Evolutionary conservation across 2,113 vertebrate species (phyloP).

Genomic region (Ascaphus truei): DNA sequence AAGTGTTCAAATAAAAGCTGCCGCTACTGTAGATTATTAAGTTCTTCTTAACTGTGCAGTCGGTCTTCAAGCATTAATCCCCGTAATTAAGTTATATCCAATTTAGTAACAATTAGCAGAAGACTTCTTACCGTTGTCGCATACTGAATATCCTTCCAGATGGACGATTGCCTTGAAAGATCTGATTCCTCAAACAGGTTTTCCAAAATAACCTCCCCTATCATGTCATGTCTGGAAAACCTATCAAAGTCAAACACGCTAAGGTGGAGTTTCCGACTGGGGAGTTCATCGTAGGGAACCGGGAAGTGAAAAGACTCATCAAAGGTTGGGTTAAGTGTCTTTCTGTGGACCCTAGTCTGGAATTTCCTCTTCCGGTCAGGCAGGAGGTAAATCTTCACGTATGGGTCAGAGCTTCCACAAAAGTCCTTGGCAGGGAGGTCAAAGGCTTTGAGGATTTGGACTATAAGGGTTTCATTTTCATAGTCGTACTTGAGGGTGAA

Average conservation of each 20-base stretch:
- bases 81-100: no score
- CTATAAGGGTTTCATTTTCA: constrained; percentile 83
- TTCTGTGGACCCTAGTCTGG: constrained; percentile 95
- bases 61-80: no score
- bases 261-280: constrained; percentile 70
- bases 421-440: constrained; percentile 96
- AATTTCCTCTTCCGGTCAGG: constrained; percentile 96
- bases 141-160: constrained; percentile 82
- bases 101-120: not conserved
- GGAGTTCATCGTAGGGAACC: constrained; percentile 73
- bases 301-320: constrained; percentile 91
- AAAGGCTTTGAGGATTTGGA: constrained; percentile 86
- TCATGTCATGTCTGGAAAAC: constrained; percentile 81
- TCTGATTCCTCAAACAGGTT: constrained; percentile 77
- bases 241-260: constrained; percentile 82
- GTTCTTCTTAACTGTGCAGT: no score
- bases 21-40: no score
- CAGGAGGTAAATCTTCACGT: constrained; percentile 96
- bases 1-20: no score
- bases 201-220: constrained; percentile 77
- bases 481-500: constrained; percentile 95
- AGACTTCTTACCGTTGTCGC: constrained; percentile 58
- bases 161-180: constrained; percentile 71
- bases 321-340: constrained; percentile 94
- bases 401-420: constrained; percentile 96